Conservation (phyloP, 2,888 invertebrate genomes). For the Acanthopleura granulata region DNA sequence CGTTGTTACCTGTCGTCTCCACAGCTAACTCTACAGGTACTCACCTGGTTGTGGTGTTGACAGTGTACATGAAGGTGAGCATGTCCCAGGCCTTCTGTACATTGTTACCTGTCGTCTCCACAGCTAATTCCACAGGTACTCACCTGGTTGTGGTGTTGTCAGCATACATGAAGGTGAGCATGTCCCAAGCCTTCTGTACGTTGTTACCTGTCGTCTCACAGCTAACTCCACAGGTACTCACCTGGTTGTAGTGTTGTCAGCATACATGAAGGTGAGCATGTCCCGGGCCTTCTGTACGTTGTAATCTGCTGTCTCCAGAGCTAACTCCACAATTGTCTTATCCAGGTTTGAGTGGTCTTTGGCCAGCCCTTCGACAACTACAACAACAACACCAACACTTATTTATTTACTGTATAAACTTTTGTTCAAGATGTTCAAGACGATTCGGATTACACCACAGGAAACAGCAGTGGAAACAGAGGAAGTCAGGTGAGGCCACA, state of each 20-base stretch:
- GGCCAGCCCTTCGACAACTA: slow-evolving; percentile 72
- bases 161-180: slow-evolving; percentile 71
- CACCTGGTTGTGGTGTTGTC: neutral
- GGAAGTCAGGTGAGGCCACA: too few relatives aligned
- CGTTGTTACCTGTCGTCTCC: slow-evolving; percentile 89
- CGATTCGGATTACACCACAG: too few relatives aligned
- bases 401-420: too few relatives aligned
- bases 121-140: slow-evolving; percentile 78
- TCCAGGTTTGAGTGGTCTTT: slow-evolving; percentile 82
- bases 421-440: too few relatives aligned
- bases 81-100: slow-evolving; percentile 86
- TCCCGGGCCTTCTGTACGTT: slow-evolving; percentile 85
- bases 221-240: slow-evolving; percentile 75
- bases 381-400: slow-evolving; percentile 18
- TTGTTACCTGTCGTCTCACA: slow-evolving; percentile 89
- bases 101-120: slow-evolving; percentile 89
- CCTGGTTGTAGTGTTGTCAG: neutral
- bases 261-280: slow-evolving; percentile 73
- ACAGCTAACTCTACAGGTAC: slow-evolving; percentile 77
- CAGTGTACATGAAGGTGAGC: slow-evolving; percentile 65
- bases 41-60: neutral
- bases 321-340: slow-evolving; percentile 85
- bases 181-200: slow-evolving; percentile 84
- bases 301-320: slow-evolving; percentile 89
- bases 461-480: too few relatives aligned